Base-by-base conservation (phyloP, 2,797 vertebrate genomes). In the Gila robusta region DNA sequence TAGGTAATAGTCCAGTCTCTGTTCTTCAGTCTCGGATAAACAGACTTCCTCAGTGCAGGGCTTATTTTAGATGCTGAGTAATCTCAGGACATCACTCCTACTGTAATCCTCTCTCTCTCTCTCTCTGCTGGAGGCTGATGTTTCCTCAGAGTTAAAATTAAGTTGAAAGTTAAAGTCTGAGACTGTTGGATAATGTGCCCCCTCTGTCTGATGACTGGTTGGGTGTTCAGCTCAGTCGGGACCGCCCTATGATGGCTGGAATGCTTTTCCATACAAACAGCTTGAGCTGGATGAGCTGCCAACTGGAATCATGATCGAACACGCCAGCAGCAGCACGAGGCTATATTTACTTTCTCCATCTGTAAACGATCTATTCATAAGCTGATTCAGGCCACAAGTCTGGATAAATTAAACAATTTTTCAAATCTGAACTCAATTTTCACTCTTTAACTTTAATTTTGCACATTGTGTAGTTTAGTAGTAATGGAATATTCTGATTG, bases 1-100 rank as follows among this genome's bases (percentile, higher is more conserved):
- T 64, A 91, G 87, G 87, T 85, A 87, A 85, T 69, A 87, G 41
- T 90, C 87, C 84, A 72, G 66, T 85, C 59, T 90, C 88, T 84
- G 89, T 88, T 77, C 85, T 88, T 77, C 85, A 89, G 23, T 83
- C 3, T 83, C 37, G 85, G 35, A 88, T 78, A 82, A 80, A 85
- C 79, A 89, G 91, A 35, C 44, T 71, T 52, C 35, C 79, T 54
- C 64, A 26, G 73, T n/a, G 49, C 73, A 44, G 21, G 39, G 41
- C 89, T 93, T 92, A 91, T 93, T 94, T 92, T 94, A 94, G 92
- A 83, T 21, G 41, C 21, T 1, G 54, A 93, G 89, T 94, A 93
- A 93, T 92, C 92, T 93, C 88, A 91, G 72, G 84, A 87, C 90
- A 93, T 94, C 92, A 90, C 82, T 81, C 39, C 86, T 49, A 70